A percentile compares a stretch with the other conserved stretches of the same genome.
phyloP scores from a whole-genome alignment of 2,113 vertebrate genomes.

The Amphiprion percula region DNA sequence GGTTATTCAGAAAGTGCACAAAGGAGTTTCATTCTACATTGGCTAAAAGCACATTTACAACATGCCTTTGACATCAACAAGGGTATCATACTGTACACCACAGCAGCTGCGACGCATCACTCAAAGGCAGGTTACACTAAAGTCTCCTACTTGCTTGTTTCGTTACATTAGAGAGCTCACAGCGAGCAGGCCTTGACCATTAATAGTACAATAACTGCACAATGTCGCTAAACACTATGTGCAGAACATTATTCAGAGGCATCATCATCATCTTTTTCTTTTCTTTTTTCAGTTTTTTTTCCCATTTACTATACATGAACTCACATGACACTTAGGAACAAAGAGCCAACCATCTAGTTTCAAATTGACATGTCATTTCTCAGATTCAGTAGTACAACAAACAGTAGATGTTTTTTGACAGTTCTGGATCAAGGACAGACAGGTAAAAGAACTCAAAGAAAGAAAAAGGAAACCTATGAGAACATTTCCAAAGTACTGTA shows the following conservation, averaged over 20 bases:
- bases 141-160: constrained; percentile 50
- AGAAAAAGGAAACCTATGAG: constrained; percentile 52
- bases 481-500: constrained; percentile 57
- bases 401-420: constrained; percentile 67
- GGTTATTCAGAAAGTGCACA: constrained; percentile 81
- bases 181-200: constrained; percentile 56
- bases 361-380: constrained; percentile 66
- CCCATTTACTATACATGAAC: constrained; percentile 68
- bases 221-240: constrained; percentile 73
- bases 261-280: constrained; percentile 21
- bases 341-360: constrained; percentile 72
- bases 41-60: constrained; percentile 79
- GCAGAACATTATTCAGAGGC: constrained; percentile 80
- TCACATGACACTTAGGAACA: constrained; percentile 75
- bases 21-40: constrained; percentile 76
- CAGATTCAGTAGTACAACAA: constrained; percentile 71
- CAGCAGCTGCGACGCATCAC: constrained; percentile 72
- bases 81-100: constrained; percentile 61
- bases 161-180: constrained; percentile 48
- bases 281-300: constrained; percentile 17
- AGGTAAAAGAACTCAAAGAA: constrained; percentile 13
- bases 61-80: constrained; percentile 77
- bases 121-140: constrained; percentile 72
- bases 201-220: constrained; percentile 78
- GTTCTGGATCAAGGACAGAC: constrained; percentile 65